A percentile compares a stretch with the other conserved stretches of the same genome.
These are phyloP conservation scores for Hydractinia echinata DNA, from an alignment of 30 jellyfish, hydroid and myxozoan species.

Conservation along the genomic window DNA sequence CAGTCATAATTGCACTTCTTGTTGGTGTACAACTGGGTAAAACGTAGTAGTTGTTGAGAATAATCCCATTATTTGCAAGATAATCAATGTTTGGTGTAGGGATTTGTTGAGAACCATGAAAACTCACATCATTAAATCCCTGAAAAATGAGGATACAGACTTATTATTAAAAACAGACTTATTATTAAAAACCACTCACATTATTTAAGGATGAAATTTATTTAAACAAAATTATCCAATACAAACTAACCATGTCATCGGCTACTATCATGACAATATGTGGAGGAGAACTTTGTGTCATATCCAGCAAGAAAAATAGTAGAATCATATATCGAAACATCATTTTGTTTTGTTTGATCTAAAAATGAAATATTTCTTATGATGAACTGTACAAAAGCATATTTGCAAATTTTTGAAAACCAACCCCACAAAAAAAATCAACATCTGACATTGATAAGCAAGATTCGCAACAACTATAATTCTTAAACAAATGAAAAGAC, in stretches of 20 bases:
- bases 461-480: no score
- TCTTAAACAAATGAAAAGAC: no score
- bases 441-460: no score
- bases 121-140: constrained; percentile 96
- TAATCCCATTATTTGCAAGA: constrained; percentile 75
- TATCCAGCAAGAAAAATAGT: no score
- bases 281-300: constrained; percentile 1
- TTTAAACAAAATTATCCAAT: not conserved
- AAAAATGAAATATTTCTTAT: no score
- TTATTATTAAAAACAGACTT: not conserved
- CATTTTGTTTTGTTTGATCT: no score
- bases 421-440: no score
- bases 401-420: no score
- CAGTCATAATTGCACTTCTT: constrained; percentile 94
- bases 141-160: constrained; percentile 4
- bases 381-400: no score
- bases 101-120: constrained; percentile 87
- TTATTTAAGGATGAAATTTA: not conserved
- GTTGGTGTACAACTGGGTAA: constrained; percentile 90
- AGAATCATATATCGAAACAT: no score
- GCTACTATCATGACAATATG: constrained; percentile 39
- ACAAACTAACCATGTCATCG: constrained; percentile 21
- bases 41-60: constrained; percentile 77
- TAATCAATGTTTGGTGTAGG: constrained; percentile 92
- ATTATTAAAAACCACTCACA: not conserved